Evolutionary conservation across 2,888 invertebrate species (phyloP).

Genomic region (Drosophila putrida): DNA sequence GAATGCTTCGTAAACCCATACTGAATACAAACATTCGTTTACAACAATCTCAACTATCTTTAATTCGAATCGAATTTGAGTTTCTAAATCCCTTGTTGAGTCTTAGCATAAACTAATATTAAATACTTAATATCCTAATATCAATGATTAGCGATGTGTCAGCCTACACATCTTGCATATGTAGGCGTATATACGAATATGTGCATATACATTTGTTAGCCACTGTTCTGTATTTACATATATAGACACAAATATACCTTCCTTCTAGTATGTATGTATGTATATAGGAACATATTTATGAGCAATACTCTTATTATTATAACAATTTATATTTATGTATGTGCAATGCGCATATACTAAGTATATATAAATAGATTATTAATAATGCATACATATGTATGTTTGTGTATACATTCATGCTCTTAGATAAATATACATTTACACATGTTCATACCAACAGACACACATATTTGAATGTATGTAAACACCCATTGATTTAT

Average conservation of each 20-base stretch:
- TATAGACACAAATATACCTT: conserved; percentile 19
- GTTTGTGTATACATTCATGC: not conserved
- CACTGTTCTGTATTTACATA: conserved; percentile 17
- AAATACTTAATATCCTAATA: not conserved
- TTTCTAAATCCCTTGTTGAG: not conserved
- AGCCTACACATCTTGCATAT: not conserved
- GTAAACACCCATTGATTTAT: not conserved
- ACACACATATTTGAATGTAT: not conserved
- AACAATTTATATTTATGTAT: conserved; percentile 32
- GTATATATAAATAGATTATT: conserved; percentile 30
- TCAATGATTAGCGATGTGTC: not conserved
- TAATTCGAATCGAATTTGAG: not conserved
- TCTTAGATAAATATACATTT: not conserved
- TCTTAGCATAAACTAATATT: not conserved
- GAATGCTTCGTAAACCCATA: conserved; percentile 10
- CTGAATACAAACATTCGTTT: conserved; percentile 20
- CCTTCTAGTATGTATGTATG: not conserved
- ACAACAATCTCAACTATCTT: conserved; percentile 5
- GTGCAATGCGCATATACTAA: conserved; percentile 23
- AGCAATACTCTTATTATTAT: conserved; percentile 29
- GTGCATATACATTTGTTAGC: conserved; percentile 12
- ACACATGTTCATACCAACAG: not conserved
- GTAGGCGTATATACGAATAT: not conserved
- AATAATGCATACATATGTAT: conserved; percentile 15
- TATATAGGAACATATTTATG: conserved; percentile 13